These are phyloP conservation scores for Dinothrombium tinctorium DNA, from an alignment of 1,140 invertebrate genomes.

Conservation along the genomic window DNA sequence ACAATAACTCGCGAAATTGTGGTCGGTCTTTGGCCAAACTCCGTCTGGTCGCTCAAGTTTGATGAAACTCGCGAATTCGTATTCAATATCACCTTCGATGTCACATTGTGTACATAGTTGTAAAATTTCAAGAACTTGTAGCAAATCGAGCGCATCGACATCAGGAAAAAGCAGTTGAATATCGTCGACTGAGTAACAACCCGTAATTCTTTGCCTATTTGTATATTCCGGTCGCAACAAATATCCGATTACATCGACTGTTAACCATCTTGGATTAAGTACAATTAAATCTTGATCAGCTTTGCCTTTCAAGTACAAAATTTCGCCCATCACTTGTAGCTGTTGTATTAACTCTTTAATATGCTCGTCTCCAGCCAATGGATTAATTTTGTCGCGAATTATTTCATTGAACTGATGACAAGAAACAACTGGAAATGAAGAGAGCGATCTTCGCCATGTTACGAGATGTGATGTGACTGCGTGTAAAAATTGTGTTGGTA, in stretches of 20 bases:
- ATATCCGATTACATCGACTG: conserved; percentile 40
- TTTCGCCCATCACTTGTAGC: conserved; percentile 40
- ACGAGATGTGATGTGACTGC: conserved; percentile 28
- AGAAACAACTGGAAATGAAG: conserved; percentile 37
- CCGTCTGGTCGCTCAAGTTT: conserved; percentile 42
- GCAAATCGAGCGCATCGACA: conserved; percentile 40
- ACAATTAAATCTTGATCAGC: conserved; percentile 38
- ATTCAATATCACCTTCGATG: conserved; percentile 42
- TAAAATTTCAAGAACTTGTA: conserved; percentile 40
- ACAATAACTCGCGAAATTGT: background rate
- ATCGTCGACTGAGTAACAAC: conserved; percentile 49
- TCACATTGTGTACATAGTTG: conserved; percentile 49
- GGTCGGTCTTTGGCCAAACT: background rate
- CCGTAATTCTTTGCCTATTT: conserved; percentile 37
- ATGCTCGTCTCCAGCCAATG: conserved; percentile 39
- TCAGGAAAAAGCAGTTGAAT: conserved; percentile 48
- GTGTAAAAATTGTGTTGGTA: conserved; percentile 36
- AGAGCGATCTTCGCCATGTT: conserved; percentile 27
- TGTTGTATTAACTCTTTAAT: conserved; percentile 38
- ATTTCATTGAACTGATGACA: conserved; percentile 36
- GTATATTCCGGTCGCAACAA: conserved; percentile 40
- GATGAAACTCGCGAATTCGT: conserved; percentile 58
- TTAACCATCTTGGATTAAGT: conserved; percentile 45
- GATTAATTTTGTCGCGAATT: conserved; percentile 36
- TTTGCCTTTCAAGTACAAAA: conserved; percentile 16